Percentiles rank a stretch among this genome's conserved stretches.
Evolutionary conservation across 2,797 vertebrate genomes (phyloP).

Genomic region (Characodon lateralis): DNA sequence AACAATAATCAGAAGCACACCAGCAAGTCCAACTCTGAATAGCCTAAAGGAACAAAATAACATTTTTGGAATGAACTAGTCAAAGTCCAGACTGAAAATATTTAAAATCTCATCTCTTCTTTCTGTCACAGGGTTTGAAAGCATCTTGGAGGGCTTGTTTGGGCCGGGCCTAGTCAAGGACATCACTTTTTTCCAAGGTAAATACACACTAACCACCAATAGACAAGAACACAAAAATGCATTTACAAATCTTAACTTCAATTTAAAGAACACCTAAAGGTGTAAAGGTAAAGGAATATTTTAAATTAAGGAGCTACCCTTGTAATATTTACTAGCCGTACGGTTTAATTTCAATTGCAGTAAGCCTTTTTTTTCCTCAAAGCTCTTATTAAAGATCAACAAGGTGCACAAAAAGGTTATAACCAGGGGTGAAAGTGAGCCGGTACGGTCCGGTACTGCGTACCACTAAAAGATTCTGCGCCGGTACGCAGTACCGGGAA

Average conservation of each 20-base stretch:
- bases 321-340: too few relatives aligned
- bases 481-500: too few relatives aligned
- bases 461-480: too few relatives aligned
- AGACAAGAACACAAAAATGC: background rate
- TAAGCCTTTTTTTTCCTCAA: too few relatives aligned
- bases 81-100: background rate
- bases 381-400: too few relatives aligned
- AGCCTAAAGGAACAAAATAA: background rate
- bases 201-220: conserved; percentile 23
- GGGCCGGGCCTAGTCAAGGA: conserved; percentile 95
- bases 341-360: too few relatives aligned
- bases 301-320: background rate
- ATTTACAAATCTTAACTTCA: background rate
- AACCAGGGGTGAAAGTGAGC: too few relatives aligned
- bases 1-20: too few relatives aligned
- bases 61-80: background rate
- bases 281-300: background rate
- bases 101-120: conserved; percentile 39
- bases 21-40: too few relatives aligned
- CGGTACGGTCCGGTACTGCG: too few relatives aligned
- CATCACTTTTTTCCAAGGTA: conserved; percentile 95
- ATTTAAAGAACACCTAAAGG: background rate
- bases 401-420: too few relatives aligned
- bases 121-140: conserved; percentile 91
- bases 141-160: conserved; percentile 98